Base-by-base conservation (phyloP, 2,888 invertebrate genomes). In the Caenorhabditis afra region DNA sequence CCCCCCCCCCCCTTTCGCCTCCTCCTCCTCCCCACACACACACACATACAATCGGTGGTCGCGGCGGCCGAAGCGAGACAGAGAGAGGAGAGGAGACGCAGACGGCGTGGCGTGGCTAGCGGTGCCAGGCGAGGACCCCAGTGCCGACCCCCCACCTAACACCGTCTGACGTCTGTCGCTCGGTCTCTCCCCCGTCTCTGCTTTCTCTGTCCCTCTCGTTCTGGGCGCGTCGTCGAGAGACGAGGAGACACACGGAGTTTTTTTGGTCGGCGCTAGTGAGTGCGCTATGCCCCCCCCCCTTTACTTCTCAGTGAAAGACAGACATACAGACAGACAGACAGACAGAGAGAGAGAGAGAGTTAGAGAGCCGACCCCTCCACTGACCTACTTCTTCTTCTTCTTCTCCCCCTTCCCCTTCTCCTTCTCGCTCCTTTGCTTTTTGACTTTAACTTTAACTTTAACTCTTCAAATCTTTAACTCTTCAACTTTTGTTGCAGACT, bases 71-170 rank as follows among this genome's bases (percentile, higher is more conserved):
- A 11, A 29, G 47, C 20, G 44, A 68, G 49, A 68, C 41, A 58
- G 20, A 58, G 39, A 57, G 39, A 67, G 39, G 39, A 20, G 64
- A 22, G 22, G 67, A 67, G 75, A 65, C 73, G 73, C 64, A 73
- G 73, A 64, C 58, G 49, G 47, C 50, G 50, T 67, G 75, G 75
- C 59, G 75, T 75, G 75, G 75, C 75, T 67, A 67, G 70, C 70
- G 77, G 77, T 77, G 77, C 77, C 77, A 77, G 77, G 77, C 77
- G 29, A 65, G 77, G 77, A 68, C 77, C 47, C 73, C 57, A 62
- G 70, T 70, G 70, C 77, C 70, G 70, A 70, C 77, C 77, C 65
- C 76, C 68, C 58, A 47, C 58, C 70, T 70, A 68, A 52, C 68
- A 64, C 68, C 65, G 58, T 52, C 65, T 41, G n/a, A 1, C 16